phyloP scores from a whole-genome alignment of 2,888 invertebrate genomes.

The Apocheima hispidaria region DNA sequence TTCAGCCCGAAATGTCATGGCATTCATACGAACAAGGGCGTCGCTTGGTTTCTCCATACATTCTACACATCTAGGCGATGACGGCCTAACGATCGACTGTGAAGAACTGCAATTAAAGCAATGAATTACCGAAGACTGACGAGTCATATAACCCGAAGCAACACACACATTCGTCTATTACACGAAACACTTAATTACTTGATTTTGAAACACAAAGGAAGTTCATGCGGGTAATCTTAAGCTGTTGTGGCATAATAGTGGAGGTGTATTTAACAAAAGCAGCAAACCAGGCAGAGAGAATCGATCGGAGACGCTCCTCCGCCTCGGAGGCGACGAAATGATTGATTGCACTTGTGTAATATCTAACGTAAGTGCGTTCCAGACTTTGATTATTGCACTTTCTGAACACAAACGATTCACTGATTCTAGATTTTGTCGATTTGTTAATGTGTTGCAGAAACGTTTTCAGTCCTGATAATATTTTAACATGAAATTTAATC shows the following conservation, averaged over 20 bases:
- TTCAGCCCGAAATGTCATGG: slow-evolving; percentile 70
- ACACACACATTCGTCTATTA: slow-evolving; percentile 22
- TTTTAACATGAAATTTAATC: slow-evolving; percentile 7
- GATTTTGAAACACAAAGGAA: slow-evolving; percentile 33
- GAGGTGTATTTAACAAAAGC: slow-evolving; percentile 27
- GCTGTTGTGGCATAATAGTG: slow-evolving; percentile 25
- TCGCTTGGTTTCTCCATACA: slow-evolving; percentile 50
- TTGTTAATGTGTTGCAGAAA: slow-evolving; percentile 24
- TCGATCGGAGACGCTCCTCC: slow-evolving; percentile 59
- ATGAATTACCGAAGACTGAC: slow-evolving; percentile 6
- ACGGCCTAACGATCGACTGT: slow-evolving; percentile 42
- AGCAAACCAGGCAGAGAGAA: slow-evolving; percentile 42
- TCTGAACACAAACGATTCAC: slow-evolving; percentile 41
- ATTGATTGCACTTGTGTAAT: slow-evolving; percentile 55
- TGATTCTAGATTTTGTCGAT: slow-evolving; percentile 14
- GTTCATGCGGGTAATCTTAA: slow-evolving; percentile 22
- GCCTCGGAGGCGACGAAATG: slow-evolving; percentile 41
- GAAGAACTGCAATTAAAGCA: slow-evolving; percentile 30
- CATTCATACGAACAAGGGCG: slow-evolving; percentile 69
- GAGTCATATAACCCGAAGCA: slow-evolving; percentile 12
- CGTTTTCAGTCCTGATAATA: slow-evolving; percentile 12
- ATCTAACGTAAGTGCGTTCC: slow-evolving; percentile 53
- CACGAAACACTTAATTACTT: slow-evolving; percentile 32
- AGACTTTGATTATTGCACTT: slow-evolving; percentile 54
- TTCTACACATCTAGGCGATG: slow-evolving; percentile 35